Base-by-base conservation (phyloP, 2,797 vertebrate species). In the Falco berigora region DNA sequence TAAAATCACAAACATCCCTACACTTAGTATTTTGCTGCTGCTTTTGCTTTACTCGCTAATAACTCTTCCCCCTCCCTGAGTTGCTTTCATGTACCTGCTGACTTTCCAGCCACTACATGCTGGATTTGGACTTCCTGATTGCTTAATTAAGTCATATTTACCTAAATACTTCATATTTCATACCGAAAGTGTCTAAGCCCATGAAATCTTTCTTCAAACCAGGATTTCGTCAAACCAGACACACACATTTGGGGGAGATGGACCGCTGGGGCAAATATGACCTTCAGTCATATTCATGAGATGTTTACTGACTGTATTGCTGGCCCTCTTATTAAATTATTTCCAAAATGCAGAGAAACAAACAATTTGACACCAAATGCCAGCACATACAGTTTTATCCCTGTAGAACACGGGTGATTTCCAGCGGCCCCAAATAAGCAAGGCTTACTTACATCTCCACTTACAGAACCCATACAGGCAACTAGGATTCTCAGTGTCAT, bases 131-230 rank as follows among this genome's bases (percentile, higher is more conserved):
- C 72, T 95, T 88, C 81, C 38, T 49, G 62, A 66, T 90, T 91
- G 50, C 44, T 77, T 90, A 94, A 92, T 88, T 88, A 84, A 95
- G n/a, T 46, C 8, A 53, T 59, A 95, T 95, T 80, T 78, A 84
- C 62, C 86, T 90, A 90, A 91, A 95, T 59, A 67, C 22, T 55
- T 4, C 77, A 7, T 69, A 47, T 96, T 97, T 97, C 74, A 40
- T 69, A 88, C 71, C 24, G 16, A 91, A 84, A 86, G 61, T 79
- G 83, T 83, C 74, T 90, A 38, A 44, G 68, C 17, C 69, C 9
- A 7, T 83, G 82, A 97, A 96, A 94, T 92, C 74, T 90, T 96
- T 75, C 85, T 90, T 92, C 71, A 83, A 92, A 90, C 62, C 81
- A 52, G 77, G 44, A 44, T 91, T 96, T 75, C 85, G 88, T 92